Base-by-base conservation (phyloP, 2,888 invertebrate species). In the Lycophotia porphyrea region DNA sequence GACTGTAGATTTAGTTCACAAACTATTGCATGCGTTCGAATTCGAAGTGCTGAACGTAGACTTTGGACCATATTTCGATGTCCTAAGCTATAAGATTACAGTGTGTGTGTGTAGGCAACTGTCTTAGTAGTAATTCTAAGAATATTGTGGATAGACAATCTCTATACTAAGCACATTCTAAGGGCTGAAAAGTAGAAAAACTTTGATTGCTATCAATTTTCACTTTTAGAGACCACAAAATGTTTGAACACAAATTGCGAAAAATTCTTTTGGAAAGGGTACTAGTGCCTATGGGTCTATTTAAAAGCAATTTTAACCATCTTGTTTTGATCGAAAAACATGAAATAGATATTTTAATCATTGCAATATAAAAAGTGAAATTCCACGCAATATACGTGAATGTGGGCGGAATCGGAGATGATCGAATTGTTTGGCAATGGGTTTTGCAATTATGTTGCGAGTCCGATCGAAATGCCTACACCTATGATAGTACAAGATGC, bases 371-470 rank as follows among this genome's bases (percentile, higher is more conserved):
- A 71, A 52, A 67, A 44, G 63, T 66, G 76, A 80, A 84, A 81
- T 78, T 78, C 73, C 61, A 66, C 63, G 36, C 60, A 69, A 55
- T 27, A 31, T 79, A 76, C 82, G 84, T 85, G 86, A 88, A 88
- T 78, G 89, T 90, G 74, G 88, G 89, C 81, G 84, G 85, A 82
- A 79, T 82, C 67, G 80, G 88, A 88, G 88, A 88, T 88, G 90
- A 78, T 84, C 87, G 88, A 87, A 88, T 88, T 87, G 85, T 92
- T 90, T 91, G 74, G 87, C 76, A 88, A 90, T 82, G 63, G 78
- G 64, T 90, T 86, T 87, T 83, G 88, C 85, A 89, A 89, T 73
- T 67, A 72, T 84, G 73, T 82, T 87, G 73, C 82, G 74, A 71
- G 78, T 42, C 39, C 74, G 60, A 65, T 76, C 80, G 39, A 69